A percentile compares a stretch with the other conserved stretches of the same genome.
Conservation (phyloP, 30 jellyfish, hydroid and myxozoan genomes). For the Hydractinia echinata region DNA sequence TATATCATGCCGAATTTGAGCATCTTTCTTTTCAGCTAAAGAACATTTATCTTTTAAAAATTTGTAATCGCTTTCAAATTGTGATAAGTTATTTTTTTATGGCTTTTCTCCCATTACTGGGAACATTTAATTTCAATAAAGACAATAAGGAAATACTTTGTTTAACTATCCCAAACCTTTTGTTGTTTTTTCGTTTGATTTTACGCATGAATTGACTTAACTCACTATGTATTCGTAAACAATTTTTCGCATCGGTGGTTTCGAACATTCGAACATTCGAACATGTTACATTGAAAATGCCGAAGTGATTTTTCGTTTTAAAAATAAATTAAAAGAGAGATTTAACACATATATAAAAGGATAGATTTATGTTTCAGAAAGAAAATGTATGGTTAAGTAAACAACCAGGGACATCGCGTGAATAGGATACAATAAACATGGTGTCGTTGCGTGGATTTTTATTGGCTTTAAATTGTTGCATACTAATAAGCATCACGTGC, state of each 20-base stretch:
- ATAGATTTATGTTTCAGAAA: too few species aligned
- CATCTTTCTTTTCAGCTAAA: too few species aligned
- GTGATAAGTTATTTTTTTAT: too few species aligned
- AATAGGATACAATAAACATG: neutral
- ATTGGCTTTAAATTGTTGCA: neutral
- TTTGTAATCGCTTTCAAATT: too few species aligned
- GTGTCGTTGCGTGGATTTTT: neutral
- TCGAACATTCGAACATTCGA: slow-evolving; percentile 1
- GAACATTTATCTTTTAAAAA: too few species aligned
- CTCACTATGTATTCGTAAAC: slow-evolving; percentile 20
- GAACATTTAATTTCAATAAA: too few species aligned
- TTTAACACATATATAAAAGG: too few species aligned
- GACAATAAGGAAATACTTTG: too few species aligned
- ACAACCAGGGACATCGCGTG: too few species aligned
- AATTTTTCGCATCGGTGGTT: neutral
- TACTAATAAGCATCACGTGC: neutral
- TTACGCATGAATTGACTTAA: slow-evolving; percentile 2
- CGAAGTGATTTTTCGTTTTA: neutral
- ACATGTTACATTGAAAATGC: neutral
- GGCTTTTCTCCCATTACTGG: too few species aligned
- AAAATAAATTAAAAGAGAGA: neutral
- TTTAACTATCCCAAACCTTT: neutral
- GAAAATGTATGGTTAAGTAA: too few species aligned
- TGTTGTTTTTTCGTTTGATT: neutral
- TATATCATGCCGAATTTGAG: too few species aligned